phyloP scores from a whole-genome alignment of 2,797 vertebrate species.

The Gallinago nigripennis region DNA sequence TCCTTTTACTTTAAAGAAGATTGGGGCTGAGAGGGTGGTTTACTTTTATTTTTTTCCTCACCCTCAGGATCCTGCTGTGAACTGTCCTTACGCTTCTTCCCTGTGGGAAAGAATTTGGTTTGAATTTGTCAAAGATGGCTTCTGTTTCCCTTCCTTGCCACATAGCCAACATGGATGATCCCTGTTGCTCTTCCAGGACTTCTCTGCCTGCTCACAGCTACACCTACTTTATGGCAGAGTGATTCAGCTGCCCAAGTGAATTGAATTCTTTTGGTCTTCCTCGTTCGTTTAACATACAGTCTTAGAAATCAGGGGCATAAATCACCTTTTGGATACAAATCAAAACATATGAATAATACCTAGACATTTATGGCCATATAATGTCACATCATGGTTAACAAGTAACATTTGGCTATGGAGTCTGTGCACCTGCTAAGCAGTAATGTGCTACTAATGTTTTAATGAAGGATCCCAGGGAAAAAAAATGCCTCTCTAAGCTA shows the following conservation, averaged over 20 bases:
- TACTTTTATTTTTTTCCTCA: neutral
- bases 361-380: constrained; percentile 46
- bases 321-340: constrained; percentile 49
- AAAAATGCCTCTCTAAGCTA: constrained; percentile 10
- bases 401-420: constrained; percentile 40
- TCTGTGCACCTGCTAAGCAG: constrained; percentile 50
- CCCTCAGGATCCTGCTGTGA: neutral
- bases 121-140: neutral
- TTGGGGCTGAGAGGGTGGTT: neutral
- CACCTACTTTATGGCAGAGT: neutral
- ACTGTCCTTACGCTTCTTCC: neutral
- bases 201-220: neutral
- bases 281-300: neutral
- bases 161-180: neutral
- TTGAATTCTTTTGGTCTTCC: neutral
- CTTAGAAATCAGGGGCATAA: constrained; percentile 17
- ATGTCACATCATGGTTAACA: constrained; percentile 10
- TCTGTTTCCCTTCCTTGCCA: neutral
- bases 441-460: constrained; percentile 47
- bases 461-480: constrained; percentile 33
- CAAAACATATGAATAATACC: constrained; percentile 54
- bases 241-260: neutral
- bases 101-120: neutral
- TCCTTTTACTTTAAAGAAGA: neutral
- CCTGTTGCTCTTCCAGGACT: neutral